Evolutionary conservation across 1,140 invertebrate genomes (phyloP), one percentile per base, ranked within the genome.

Genomic region (Dreissena polymorpha): DNA sequence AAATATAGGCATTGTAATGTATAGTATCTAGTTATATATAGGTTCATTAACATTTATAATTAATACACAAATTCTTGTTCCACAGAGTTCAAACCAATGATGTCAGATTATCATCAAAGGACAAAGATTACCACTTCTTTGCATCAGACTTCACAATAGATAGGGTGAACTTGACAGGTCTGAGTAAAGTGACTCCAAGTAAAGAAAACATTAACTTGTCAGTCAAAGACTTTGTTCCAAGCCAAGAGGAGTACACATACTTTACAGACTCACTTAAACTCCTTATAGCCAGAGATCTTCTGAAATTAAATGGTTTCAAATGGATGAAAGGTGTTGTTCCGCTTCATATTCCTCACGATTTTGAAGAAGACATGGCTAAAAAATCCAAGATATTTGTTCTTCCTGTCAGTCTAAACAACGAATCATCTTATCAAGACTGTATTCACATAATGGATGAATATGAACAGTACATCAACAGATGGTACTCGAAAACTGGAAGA

Each of bases 51-150:
- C 2, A 39, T 39, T 2, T 39, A 39, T 39, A 39, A 39, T 39
- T 39, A 39, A 39, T 39, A 39, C 39, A 39, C 39, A 39, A 2
- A 2, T 5, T 39, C 3, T 2, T 39, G 2, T 39, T 39, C 39
- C 39, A 39, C 39, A 70, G 39, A 70, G 78, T 80, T 10, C 7
- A 55, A 14, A 80, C 78, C 10, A 72, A 71, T 39, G 78, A 80
- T 51, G 64, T 80, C 5, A 55, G 78, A 39, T n/a, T 60, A 23
- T 6, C 3, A 8, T 60, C 14, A 23, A 71, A 27, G 53, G 27
- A 71, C 68, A 72, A 80, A 10, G 68, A 80, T 25, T 71, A 71
- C 23, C 78, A 80, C 39, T 80, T 80, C 21, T 80, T 80, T 63
- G 78, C 68, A 13, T 60, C 67, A 29, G 78, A 80, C n/a, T 71